phyloP scores from a whole-genome alignment of 2,888 invertebrate genomes.

The Iphiclides podalirius region DNA sequence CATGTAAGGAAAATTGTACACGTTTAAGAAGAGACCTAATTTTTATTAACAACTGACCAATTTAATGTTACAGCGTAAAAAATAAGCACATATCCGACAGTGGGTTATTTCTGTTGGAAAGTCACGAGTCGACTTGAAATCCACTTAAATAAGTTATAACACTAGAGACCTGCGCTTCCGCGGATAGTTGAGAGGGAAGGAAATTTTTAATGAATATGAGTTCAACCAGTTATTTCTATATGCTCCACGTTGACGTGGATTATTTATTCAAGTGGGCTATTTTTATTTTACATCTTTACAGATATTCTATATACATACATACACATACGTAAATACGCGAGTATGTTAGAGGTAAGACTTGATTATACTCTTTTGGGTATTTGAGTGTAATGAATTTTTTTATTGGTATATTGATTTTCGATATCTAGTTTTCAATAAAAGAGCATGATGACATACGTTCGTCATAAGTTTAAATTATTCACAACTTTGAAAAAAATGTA shows the following conservation, averaged over 20 bases:
- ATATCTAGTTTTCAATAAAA: no score
- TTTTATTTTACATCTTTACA: neutral
- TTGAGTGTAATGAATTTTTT: no score
- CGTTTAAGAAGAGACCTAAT: no score
- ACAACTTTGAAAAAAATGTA: no score
- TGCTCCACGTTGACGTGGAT: neutral
- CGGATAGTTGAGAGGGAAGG: neutral
- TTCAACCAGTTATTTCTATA: neutral
- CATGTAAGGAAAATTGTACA: no score
- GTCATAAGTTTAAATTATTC: no score
- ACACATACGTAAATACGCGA: neutral
- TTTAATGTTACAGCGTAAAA: slow-evolving; percentile 1
- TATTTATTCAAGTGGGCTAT: neutral
- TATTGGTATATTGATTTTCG: no score
- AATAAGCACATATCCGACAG: neutral
- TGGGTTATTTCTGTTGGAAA: slow-evolving; percentile 1
- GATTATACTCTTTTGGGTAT: no score
- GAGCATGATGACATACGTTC: no score
- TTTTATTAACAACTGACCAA: no score
- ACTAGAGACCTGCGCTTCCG: neutral
- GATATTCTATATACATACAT: neutral
- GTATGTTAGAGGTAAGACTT: neutral
- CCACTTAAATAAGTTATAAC: slow-evolving; percentile 6
- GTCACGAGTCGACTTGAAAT: slow-evolving; percentile 2
- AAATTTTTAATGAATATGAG: slow-evolving; percentile 13